Base-by-base conservation (phyloP, 2,113 vertebrate genomes). In the Chascanopsetta lugubris region DNA sequence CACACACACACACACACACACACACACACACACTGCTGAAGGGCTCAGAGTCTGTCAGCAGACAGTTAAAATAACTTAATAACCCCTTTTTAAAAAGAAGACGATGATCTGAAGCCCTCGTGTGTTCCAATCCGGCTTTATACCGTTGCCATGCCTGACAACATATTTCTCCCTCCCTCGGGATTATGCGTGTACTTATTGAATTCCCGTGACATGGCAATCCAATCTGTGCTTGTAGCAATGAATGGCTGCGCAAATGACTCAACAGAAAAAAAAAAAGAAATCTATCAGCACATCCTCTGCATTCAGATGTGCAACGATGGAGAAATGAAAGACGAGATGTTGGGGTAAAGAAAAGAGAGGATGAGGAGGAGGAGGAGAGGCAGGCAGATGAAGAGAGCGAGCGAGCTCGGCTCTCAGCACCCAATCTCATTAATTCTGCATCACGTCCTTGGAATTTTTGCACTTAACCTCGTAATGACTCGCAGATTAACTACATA, bases 201-300 rank as follows among this genome's bases (percentile, higher is more conserved):
- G 75, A 76, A 83, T 86, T 61, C 71, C 27, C 67, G 25, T 55
- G 72, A 72, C 55, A 47, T 29, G 22, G 60, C 62, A 82, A 66
- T 79, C 30, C 54, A 56, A 50, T 78, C 61, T 75, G 54, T 69
- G 36, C 53, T 57, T 18, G 38, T 8, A 22, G 40, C 9, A 12
- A 54, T 80, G 64, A 79, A 70, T 72, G 64, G 22, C 64, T 6
- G 56, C 46, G 59, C 32, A 60, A 61, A 75, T 77, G 63, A 68
- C 32, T 72, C 67, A 43, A 38, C 57, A 21, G 2, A 38, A 24
- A 48, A 51, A 60, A 77, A 69, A 21, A 3, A 38, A 24, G 53
- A 51, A 60, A 77, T 72, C 61, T 45, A 55, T 75, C 67, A 55
- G 40, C 8, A 45, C 63, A 70, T 75, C 43, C 53, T 11, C 43